These are phyloP conservation scores for Calameuta filiformis DNA, from an alignment of 2,888 invertebrate genomes.

Conservation along the genomic window DNA sequence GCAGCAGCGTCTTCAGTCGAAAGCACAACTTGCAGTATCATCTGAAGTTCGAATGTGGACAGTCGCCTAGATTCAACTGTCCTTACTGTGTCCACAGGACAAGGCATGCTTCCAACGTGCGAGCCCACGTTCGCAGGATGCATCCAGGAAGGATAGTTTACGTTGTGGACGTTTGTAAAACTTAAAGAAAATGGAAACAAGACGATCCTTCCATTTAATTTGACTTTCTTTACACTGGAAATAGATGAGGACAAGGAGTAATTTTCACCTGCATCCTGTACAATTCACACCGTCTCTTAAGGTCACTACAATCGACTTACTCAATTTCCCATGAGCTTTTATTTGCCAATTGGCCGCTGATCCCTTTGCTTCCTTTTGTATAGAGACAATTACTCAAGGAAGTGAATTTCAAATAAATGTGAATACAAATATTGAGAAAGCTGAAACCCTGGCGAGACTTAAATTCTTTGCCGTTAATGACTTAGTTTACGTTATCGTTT, in stretches of 20 bases:
- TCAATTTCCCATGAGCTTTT: neutral
- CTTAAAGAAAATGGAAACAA: neutral
- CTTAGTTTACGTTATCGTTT: neutral
- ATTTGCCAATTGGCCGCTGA: neutral
- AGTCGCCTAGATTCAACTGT: slow-evolving; percentile 49
- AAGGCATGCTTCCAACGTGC: slow-evolving; percentile 41
- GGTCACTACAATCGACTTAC: neutral
- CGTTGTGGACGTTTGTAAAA: slow-evolving; percentile 36
- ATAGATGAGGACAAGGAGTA: neutral
- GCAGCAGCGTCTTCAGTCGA: slow-evolving; percentile 52
- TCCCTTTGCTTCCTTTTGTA: neutral
- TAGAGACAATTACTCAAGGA: neutral
- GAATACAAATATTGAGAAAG: neutral
- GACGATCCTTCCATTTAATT: neutral
- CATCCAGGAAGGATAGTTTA: slow-evolving; percentile 37
- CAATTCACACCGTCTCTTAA: neutral
- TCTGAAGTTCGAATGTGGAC: slow-evolving; percentile 49
- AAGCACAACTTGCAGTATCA: slow-evolving; percentile 55
- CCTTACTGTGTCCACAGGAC: slow-evolving; percentile 48
- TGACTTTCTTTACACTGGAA: neutral
- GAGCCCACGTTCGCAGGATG: slow-evolving; percentile 40
- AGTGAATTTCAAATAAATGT: neutral
- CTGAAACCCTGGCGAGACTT: neutral
- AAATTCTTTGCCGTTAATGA: neutral
- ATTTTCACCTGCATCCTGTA: neutral